Percentiles rank a stretch among this genome's conserved stretches.
Conservation (phyloP, 2,113 vertebrate genomes). For the Tichodroma muraria region DNA sequence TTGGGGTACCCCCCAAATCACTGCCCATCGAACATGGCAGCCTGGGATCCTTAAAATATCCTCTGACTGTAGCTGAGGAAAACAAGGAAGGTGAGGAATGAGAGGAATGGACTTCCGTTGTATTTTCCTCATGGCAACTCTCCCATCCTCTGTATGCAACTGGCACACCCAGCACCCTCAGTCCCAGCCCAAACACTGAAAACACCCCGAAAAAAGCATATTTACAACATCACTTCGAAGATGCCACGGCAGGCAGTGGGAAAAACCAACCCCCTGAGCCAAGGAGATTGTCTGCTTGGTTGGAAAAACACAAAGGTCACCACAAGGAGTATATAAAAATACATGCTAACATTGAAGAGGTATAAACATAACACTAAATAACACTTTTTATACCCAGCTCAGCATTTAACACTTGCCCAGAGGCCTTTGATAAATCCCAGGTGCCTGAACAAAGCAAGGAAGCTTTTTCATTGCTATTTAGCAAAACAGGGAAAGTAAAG, state of each 20-base stretch:
- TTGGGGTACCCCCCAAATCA: not conserved
- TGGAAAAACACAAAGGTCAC: not conserved
- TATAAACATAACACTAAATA: not conserved
- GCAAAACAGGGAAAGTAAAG: not conserved
- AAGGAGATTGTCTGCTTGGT: not conserved
- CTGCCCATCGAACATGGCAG: fast-evolving
- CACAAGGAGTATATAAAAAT: not conserved
- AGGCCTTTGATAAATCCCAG: not conserved
- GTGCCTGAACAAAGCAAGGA: not conserved
- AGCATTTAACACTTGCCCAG: not conserved
- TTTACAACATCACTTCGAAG: not conserved
- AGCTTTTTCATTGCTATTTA: not conserved
- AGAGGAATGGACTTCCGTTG: not conserved
- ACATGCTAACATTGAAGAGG: not conserved
- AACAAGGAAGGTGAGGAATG: not conserved
- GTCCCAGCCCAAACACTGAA: not conserved
- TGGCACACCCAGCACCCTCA: not conserved
- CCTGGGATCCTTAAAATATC: not conserved
- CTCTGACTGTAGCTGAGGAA: fast-evolving
- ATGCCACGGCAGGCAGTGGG: not conserved
- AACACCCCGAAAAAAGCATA: not conserved
- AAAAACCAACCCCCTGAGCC: not conserved
- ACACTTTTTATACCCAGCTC: not conserved
- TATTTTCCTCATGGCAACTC: not conserved
- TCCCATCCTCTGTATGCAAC: not conserved